phyloP scores from a whole-genome alignment of 2,797 vertebrate genomes.

The Chloroceryle amazona region DNA sequence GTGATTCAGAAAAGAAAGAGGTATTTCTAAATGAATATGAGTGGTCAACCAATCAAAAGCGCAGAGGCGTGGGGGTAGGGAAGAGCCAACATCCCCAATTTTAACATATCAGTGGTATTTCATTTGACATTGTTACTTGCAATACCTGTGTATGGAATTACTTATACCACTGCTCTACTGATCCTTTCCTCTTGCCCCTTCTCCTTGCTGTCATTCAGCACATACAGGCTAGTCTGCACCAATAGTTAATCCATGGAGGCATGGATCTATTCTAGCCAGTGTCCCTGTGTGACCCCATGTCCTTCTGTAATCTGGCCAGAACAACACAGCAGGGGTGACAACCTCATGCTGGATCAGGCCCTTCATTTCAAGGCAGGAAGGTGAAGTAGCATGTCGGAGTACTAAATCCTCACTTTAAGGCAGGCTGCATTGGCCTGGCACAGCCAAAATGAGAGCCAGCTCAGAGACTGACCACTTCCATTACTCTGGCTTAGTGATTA shows the following conservation, averaged over 20 bases:
- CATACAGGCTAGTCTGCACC: neutral
- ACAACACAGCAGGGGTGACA: neutral
- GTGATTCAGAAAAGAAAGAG: neutral
- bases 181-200: neutral
- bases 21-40: neutral
- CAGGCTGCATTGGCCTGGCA: neutral
- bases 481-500: neutral
- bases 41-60: neutral
- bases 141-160: neutral
- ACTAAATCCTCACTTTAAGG: neutral
- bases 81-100: neutral
- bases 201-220: neutral
- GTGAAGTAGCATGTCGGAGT: neutral
- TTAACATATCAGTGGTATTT: neutral
- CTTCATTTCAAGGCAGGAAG: neutral
- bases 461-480: neutral
- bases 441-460: neutral
- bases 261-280: neutral
- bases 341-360: neutral
- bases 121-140: neutral
- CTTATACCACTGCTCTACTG: neutral
- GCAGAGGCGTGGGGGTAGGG: accelerated
- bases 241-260: neutral
- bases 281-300: neutral
- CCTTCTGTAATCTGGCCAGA: neutral